A percentile compares a stretch with the other conserved stretches of the same genome.
These are phyloP conservation scores for Temnothorax nylanderi DNA, from an alignment of 1,140 invertebrate species.

Conservation along the genomic window DNA sequence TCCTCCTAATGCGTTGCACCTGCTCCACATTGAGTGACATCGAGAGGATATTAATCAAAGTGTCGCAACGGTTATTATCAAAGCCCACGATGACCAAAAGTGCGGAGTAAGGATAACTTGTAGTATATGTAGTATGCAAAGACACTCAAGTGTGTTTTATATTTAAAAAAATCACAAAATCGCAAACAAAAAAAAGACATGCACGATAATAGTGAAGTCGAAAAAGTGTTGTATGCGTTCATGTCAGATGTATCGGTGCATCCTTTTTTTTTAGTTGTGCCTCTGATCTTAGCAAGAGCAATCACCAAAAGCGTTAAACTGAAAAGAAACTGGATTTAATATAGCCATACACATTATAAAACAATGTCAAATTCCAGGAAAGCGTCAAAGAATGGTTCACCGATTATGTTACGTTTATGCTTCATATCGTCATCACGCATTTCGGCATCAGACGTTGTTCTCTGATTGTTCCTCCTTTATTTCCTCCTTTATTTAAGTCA, in stretches of 20 bases:
- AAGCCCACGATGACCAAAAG: conserved; percentile 18
- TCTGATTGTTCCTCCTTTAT: neutral
- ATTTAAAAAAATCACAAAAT: neutral
- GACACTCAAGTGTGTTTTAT: neutral
- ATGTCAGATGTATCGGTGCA: neutral
- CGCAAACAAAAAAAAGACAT: conserved; percentile 12
- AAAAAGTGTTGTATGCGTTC: conserved; percentile 21
- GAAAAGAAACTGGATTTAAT: conserved; percentile 53
- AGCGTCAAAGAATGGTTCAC: neutral
- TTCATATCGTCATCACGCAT: conserved; percentile 14
- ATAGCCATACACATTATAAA: neutral
- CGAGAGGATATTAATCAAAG: conserved; percentile 23
- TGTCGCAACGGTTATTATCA: neutral
- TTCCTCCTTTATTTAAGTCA: neutral
- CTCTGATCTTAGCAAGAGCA: conserved; percentile 15
- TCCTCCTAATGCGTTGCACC: conserved; percentile 40
- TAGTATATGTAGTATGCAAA: neutral
- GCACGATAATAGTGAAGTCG: neutral
- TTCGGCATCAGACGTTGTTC: neutral
- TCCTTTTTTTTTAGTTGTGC: conserved; percentile 34
- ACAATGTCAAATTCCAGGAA: conserved; percentile 12
- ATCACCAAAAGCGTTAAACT: conserved; percentile 48
- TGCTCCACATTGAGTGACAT: conserved; percentile 12
- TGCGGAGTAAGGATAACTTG: neutral
- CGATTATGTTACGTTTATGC: neutral